Evolutionary conservation across 2,888 invertebrate genomes (phyloP), one percentile per base, ranked within the genome.

Genomic region (Drosophila antonietae): DNA sequence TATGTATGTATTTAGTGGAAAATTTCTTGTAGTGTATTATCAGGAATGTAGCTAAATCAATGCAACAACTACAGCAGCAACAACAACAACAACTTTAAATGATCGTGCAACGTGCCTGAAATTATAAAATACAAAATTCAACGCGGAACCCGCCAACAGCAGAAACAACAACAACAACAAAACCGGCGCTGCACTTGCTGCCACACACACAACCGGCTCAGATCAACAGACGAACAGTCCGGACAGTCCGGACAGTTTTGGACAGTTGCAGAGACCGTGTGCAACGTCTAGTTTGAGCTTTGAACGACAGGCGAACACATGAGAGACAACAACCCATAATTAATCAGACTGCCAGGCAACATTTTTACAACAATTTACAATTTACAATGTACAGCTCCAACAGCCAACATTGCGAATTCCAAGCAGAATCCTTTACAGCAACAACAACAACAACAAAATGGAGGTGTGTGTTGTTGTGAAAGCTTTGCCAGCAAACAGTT

Each of bases 21-120:
- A 69, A 62, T 63, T 69, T 73, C 70, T 68, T 51, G 44, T 58
- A 56, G 75, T 59, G 52, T 66, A 55, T 57, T 52, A 37, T 62
- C 39, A 64, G 57, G 49, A 59, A 56, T 73, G 72, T 51, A 67
- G 59, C 52, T 64, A 73, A 71, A 62, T 65, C 61, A 83, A 80
- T 69, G 69, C 69, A 69, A 71, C 43, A 43, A 43, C 43, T 18
- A 43, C 10, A 43, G 8, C 57, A 68, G 59, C 51, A 43, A 18
- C 57, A 69, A 62, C 51, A 60, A 58, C 44, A 68, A 46, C 35
- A 68, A 52, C 74, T 61, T 61, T 71, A 71, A 73, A 68, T 70
- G 81, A 80, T 78, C 78, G 73, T 85, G 86, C 88, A 85, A 85
- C 85, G 85, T 85, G 85, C 81, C 73, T 85, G 88, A 85, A 85